Evolutionary conservation across 2,113 vertebrate genomes (phyloP).

Genomic region (Grammomys dolichurus): DNA sequence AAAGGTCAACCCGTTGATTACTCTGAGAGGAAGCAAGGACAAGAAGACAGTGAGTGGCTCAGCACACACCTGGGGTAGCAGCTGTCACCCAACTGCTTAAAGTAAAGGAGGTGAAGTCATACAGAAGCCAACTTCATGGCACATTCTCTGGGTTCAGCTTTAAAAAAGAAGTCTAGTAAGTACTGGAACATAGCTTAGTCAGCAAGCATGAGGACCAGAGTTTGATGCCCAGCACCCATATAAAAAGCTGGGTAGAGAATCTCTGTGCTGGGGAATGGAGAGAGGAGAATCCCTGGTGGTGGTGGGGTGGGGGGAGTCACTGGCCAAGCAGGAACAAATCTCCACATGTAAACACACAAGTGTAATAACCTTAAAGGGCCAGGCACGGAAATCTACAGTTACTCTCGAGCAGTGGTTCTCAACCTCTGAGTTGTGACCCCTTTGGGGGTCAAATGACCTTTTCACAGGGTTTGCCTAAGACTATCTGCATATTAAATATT

Average conservation of each 20-base stretch:
- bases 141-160: not conserved
- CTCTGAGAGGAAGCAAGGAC: conserved; percentile 88
- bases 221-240: not conserved
- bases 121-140: not conserved
- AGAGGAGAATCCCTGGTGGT: not conserved
- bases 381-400: not conserved
- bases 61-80: not conserved
- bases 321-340: not conserved
- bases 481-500: not conserved
- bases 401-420: not conserved
- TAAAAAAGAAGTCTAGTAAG: not conserved
- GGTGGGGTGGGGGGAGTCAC: too few relatives aligned
- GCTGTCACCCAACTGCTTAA: not conserved
- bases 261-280: not conserved
- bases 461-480: not conserved
- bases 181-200: not conserved
- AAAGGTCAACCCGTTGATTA: conserved; percentile 97
- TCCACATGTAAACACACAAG: not conserved
- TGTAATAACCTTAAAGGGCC: not conserved
- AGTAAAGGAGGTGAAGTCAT: not conserved
- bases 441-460: not conserved
- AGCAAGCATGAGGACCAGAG: not conserved
- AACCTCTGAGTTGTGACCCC: not conserved
- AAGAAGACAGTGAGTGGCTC: not conserved
- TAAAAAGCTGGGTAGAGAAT: too few relatives aligned